These are phyloP conservation scores for Sinhomidia bicolor DNA, from an alignment of 2,888 invertebrate species.

Conservation along the genomic window DNA sequence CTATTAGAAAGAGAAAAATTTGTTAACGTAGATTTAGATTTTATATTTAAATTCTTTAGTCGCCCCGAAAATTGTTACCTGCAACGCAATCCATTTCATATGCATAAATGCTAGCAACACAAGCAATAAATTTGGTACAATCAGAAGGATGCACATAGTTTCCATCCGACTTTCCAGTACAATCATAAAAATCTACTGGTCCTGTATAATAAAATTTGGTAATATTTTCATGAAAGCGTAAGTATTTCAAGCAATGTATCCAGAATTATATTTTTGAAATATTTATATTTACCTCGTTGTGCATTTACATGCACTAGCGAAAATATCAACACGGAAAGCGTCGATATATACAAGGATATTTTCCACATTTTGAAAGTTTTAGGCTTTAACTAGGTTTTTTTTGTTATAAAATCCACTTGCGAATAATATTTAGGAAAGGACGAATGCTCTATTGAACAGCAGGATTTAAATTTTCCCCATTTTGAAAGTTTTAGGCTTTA, in stretches of 20 bases:
- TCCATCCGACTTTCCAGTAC: conserved; percentile 61
- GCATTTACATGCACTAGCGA: not conserved
- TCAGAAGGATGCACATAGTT: conserved; percentile 68
- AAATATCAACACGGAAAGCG: not conserved
- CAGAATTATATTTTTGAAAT: no score
- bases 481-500: not conserved
- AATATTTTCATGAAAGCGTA: no score
- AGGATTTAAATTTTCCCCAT: no score
- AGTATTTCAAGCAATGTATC: no score
- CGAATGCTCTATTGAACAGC: no score
- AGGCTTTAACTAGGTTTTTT: not conserved
- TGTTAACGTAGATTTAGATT: no score
- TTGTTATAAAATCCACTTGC: no score
- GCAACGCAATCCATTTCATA: conserved; percentile 67
- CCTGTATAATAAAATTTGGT: conserved; percentile 37
- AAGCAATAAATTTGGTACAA: conserved; percentile 70
- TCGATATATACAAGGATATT: not conserved
- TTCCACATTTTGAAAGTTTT: not conserved
- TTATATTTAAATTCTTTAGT: no score
- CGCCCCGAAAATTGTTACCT: no score
- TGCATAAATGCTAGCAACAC: conserved; percentile 69
- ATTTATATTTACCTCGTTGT: not conserved
- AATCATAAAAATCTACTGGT: conserved; percentile 64
- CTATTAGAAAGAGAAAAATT: not conserved
- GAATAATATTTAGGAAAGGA: no score